Evolutionary conservation across 2,888 invertebrate species (phyloP).

Genomic region (Lasioglossum malachurum): DNA sequence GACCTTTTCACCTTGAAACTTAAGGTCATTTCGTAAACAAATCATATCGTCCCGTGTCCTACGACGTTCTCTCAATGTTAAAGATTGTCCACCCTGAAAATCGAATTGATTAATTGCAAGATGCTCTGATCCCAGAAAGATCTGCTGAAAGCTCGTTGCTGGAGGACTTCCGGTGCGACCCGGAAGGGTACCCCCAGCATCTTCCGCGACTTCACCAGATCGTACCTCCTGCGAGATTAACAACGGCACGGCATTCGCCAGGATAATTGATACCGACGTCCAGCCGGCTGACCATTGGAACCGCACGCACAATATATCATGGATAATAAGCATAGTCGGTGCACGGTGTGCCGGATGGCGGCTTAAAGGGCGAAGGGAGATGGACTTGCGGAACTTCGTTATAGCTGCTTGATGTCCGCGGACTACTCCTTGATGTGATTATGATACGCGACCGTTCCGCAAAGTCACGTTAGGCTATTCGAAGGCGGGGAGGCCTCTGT

Average conservation of each 20-base stretch:
- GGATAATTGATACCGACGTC: conserved; percentile 77
- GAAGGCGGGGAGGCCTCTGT: conserved; percentile 52
- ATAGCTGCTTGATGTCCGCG: conserved; percentile 47
- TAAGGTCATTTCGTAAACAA: too few relatives aligned
- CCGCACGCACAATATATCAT: conserved; percentile 74
- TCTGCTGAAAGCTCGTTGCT: not conserved
- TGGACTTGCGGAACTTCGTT: conserved; percentile 52
- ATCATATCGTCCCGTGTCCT: too few relatives aligned
- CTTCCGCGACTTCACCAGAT: conserved; percentile 45
- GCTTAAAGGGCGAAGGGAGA: conserved; percentile 10
- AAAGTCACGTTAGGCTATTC: conserved; percentile 67
- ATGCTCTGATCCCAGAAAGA: not conserved
- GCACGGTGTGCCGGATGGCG: conserved; percentile 28
- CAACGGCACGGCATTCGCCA: conserved; percentile 68
- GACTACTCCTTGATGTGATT: conserved; percentile 64
- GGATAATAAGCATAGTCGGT: conserved; percentile 73
- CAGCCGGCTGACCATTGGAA: conserved; percentile 71
- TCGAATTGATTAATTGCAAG: too few relatives aligned
- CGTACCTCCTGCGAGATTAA: conserved; percentile 64
- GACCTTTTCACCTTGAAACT: too few relatives aligned
- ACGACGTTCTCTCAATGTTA: too few relatives aligned
- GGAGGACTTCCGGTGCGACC: conserved; percentile 13
- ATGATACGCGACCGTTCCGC: conserved; percentile 71
- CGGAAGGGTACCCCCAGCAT: conserved; percentile 25
- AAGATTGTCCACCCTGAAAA: too few relatives aligned